Percentiles rank a stretch among this genome's conserved stretches.
Evolutionary conservation across 2,797 vertebrate species (phyloP).

Genomic region (Melanogrammus aeglefinus): DNA sequence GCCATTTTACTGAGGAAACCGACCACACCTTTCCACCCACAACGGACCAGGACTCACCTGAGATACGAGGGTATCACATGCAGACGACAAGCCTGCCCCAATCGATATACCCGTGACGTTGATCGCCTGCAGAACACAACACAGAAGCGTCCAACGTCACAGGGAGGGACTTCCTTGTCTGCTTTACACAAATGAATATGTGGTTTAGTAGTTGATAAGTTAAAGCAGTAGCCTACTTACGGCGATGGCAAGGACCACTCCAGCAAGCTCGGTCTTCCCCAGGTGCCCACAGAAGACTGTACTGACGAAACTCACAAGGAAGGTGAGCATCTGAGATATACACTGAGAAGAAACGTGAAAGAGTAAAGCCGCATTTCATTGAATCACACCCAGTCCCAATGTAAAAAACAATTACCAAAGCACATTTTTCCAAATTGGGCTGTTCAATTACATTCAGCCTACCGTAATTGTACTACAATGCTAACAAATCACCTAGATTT

Average conservation of each 20-base stretch:
- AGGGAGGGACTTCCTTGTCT: not conserved
- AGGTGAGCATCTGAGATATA: conserved; percentile 74
- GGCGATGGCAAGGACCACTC: conserved; percentile 76
- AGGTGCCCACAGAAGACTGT: conserved; percentile 87
- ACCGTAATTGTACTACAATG: too few relatives aligned
- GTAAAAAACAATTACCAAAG: not conserved
- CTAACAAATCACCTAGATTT: too few relatives aligned
- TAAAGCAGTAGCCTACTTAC: conserved; percentile 57
- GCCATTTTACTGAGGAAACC: not conserved
- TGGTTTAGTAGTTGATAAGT: too few relatives aligned
- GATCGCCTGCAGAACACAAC: conserved; percentile 71
- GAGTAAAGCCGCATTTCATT: not conserved
- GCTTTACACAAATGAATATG: not conserved
- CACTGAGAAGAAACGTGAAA: conserved; percentile 59
- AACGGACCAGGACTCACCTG: conserved; percentile 54
- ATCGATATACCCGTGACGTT: conserved; percentile 83
- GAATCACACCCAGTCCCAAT: not conserved
- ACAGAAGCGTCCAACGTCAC: not conserved
- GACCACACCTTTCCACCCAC: not conserved
- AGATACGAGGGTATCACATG: conserved; percentile 81
- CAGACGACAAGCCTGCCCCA: conserved; percentile 79
- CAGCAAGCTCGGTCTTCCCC: conserved; percentile 78
- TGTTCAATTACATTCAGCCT: too few relatives aligned
- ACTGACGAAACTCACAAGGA: conserved; percentile 76
- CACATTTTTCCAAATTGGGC: not conserved